A percentile compares a stretch with the other conserved stretches of the same genome.
These are phyloP conservation scores for Poecilia wingei DNA, from an alignment of 2,797 vertebrate genomes.

Conservation along the genomic window DNA sequence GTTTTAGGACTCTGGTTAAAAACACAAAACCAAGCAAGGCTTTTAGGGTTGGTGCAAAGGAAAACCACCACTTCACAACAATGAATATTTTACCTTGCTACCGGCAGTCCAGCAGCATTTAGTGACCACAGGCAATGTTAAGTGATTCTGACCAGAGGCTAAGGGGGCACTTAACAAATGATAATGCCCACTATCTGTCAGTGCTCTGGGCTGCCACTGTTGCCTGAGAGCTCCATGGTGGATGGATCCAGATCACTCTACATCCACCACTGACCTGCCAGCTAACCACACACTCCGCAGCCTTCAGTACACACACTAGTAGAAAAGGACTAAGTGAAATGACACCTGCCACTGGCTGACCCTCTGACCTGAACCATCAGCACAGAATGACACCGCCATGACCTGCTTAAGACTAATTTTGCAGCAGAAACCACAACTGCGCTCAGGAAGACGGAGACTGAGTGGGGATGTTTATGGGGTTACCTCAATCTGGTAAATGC, in stretches of 20 bases:
- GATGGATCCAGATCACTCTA: conserved; percentile 78
- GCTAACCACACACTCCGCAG: conserved; percentile 80
- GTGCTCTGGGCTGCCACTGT: conserved; percentile 68
- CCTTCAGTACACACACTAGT: conserved; percentile 62
- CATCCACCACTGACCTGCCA: conserved; percentile 74
- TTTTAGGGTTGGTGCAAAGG: conserved; percentile 82
- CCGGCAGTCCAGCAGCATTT: conserved; percentile 81
- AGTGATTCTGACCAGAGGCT: conserved; percentile 85
- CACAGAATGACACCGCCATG: conserved; percentile 34
- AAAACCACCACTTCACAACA: conserved; percentile 84
- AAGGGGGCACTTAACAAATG: conserved; percentile 87
- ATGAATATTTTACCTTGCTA: conserved; percentile 87
- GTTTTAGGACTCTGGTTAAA: conserved; percentile 84
- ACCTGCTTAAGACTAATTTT: conserved; percentile 53
- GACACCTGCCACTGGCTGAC: conserved; percentile 68
- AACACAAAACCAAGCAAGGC: conserved; percentile 81
- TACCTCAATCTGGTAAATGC: conserved; percentile 8
- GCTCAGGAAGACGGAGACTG: conserved; percentile 27
- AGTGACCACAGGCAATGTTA: conserved; percentile 86
- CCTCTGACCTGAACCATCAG: conserved; percentile 53
- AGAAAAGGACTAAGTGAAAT: conserved; percentile 43
- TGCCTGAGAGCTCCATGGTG: conserved; percentile 76
- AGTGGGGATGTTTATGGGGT: conserved; percentile 1
- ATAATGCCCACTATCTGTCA: conserved; percentile 83
- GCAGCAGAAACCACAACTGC: conserved; percentile 36